phyloP scores from a whole-genome alignment of 92 coral and sea anemone species.

The Plumapathes pennacea region DNA sequence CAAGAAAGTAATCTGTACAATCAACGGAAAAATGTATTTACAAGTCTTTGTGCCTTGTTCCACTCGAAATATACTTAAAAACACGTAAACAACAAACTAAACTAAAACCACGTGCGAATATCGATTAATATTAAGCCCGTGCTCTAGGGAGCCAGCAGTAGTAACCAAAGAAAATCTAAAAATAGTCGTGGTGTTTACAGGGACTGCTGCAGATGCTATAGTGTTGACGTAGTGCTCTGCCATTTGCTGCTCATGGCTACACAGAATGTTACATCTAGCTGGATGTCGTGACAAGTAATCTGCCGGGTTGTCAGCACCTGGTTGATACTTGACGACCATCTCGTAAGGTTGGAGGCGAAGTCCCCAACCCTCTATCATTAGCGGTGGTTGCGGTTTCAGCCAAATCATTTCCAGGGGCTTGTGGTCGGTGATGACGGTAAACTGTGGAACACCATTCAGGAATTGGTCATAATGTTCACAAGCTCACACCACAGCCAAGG shows the following conservation, averaged over 20 bases:
- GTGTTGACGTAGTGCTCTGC: conserved; percentile 45
- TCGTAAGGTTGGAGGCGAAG: conserved; percentile 46
- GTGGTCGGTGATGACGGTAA: conserved; percentile 57
- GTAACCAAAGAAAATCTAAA: too few species aligned
- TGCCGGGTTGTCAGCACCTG: conserved; percentile 62
- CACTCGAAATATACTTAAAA: too few species aligned
- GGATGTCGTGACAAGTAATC: conserved; percentile 60
- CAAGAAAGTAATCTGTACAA: too few species aligned
- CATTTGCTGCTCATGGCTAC: background rate
- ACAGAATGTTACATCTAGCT: conserved; percentile 3
- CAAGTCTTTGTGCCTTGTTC: too few species aligned
- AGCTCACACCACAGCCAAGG: conserved; percentile 68
- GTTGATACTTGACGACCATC: conserved; percentile 29
- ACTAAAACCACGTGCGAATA: too few species aligned
- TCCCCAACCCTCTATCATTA: conserved; percentile 45
- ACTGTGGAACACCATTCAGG: conserved; percentile 52
- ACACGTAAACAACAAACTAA: too few species aligned
- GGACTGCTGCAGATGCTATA: conserved; percentile 24
- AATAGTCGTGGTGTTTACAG: too few species aligned
- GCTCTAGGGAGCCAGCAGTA: too few species aligned
- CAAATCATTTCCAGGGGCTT: conserved; percentile 58
- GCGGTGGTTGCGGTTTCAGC: conserved; percentile 25
- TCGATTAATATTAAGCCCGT: too few species aligned
- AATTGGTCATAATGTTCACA: conserved; percentile 55
- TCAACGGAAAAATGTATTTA: too few species aligned